Evolutionary conservation across 2,113 vertebrate species (phyloP), one percentile per base, ranked within the genome.

Genomic region (Todiramphus saurophagus): DNA sequence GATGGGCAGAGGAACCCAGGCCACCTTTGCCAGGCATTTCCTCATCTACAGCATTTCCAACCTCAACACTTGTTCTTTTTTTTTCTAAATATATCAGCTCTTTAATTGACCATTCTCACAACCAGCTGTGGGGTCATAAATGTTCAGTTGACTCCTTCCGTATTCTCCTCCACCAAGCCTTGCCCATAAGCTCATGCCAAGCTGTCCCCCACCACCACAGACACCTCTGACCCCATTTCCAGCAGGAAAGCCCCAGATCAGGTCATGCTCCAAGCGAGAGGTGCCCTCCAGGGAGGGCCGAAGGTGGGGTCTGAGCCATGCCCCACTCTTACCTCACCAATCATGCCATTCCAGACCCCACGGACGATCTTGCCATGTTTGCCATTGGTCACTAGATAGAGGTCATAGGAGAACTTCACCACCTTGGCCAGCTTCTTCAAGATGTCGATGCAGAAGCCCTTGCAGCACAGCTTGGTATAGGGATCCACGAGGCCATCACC

Each of bases 381-480:
- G 87, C 99, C 99, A 0, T 99, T 99, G 97, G 99, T 99, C 95
- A 99, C 99, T 94, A 99, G 98, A 97, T 99, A 99, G 93, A 99
- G 99, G 96, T 99, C 99, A 0, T 99, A 99, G 94, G 99, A 99
- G 96, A 99, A 99, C 98, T 98, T 99, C 8, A 99, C 99, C 5
- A 94, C 97, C 89, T 99, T 99, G 70, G 99, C 99, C 87, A 99
- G 93, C 96, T 99, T 99, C 98, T 99, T 99, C 86, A 99, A 98
- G 97, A 99, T 99, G 97, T 99, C 99, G 1, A 99, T 99, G 97
- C 99, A 99, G 98, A 99, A 99, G 28, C 99, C 99, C 96, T 99
- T 99, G 93, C 99, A 99, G 97, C 99, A 99, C 59, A 99, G 98
- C 90, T 99, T 99, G 46, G 98, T 99, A 97, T 99, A 99, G 14